Percentiles rank a stretch among this genome's conserved stretches.
Conservation (phyloP, 1,140 invertebrate species). For the Pollicipes pollicipes region DNA sequence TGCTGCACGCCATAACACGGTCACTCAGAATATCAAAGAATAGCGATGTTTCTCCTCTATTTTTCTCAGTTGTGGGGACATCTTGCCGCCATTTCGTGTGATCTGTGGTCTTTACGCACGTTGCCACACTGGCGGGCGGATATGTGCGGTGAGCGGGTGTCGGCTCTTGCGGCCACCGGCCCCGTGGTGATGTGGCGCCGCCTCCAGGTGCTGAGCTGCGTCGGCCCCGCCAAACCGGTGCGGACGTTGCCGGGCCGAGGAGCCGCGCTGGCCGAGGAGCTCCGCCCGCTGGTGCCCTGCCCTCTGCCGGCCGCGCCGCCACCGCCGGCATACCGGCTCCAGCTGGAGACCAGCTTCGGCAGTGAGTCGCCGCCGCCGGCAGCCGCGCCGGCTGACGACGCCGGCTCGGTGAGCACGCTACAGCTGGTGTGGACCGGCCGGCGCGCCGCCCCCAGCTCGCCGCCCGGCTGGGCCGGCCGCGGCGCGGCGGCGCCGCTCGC, state of each 20-base stretch:
- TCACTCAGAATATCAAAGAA: too few species aligned
- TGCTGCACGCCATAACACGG: too few species aligned
- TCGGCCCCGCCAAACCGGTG: background rate
- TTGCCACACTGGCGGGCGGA: too few species aligned
- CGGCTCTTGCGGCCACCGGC: too few species aligned
- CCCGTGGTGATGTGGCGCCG: too few species aligned
- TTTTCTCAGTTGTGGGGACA: too few species aligned
- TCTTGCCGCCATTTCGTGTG: too few species aligned
- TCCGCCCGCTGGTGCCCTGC: background rate
- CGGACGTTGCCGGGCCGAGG: too few species aligned
- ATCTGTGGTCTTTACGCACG: too few species aligned
- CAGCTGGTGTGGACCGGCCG: constrained; percentile 6
- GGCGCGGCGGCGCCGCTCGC: constrained; percentile 53
- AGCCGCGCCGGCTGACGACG: constrained; percentile 14
- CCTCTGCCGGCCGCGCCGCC: background rate
- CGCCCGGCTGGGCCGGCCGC: constrained; percentile 36
- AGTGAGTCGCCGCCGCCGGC: constrained; percentile 14
- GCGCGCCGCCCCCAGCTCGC: constrained; percentile 4
- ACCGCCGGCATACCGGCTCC: constrained; percentile 15
- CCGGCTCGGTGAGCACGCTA: constrained; percentile 8
- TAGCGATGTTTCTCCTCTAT: too few species aligned
- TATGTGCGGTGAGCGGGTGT: too few species aligned
- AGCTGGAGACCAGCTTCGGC: constrained; percentile 20
- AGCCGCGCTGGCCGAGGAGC: background rate
- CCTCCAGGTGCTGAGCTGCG: background rate